These are phyloP conservation scores for Heterotilapia buettikoferi DNA, from an alignment of 2,113 vertebrate species.

Conservation along the genomic window DNA sequence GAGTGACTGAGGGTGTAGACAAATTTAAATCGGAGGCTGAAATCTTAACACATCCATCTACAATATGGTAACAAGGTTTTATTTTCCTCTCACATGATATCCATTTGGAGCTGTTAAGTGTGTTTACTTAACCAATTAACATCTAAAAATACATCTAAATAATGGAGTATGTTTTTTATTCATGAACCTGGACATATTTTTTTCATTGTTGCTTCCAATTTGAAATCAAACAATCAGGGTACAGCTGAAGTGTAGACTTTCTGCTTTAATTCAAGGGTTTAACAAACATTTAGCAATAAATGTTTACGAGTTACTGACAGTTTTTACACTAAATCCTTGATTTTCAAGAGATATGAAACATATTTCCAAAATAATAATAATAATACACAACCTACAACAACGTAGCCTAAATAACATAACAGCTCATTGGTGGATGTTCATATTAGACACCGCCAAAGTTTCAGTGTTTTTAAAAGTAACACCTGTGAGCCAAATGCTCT, in stretches of 20 bases:
- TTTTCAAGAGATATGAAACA: not conserved
- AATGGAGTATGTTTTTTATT: not conserved
- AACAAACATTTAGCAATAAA: not conserved
- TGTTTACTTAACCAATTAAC: not conserved
- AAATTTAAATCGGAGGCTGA: not conserved
- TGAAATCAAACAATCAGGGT: not conserved
- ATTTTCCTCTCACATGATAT: not conserved
- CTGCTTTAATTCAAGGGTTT: not conserved
- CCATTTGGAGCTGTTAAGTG: not conserved
- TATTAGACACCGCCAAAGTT: not conserved
- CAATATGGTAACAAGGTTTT: not conserved
- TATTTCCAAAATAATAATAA: not conserved
- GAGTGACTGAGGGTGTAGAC: not conserved
- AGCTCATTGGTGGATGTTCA: not conserved
- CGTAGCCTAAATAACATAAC: not conserved
- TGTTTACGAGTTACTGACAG: accelerated
- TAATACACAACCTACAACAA: not conserved
- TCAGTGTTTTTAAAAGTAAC: not conserved
- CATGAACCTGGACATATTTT: not conserved
- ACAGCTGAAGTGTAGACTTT: not conserved
- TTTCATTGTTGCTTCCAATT: not conserved
- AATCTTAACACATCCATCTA: not conserved
- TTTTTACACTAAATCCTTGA: accelerated
- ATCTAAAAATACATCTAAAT: not conserved
- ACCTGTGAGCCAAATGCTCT: not conserved